phyloP scores from a whole-genome alignment of 2,113 vertebrate species.

The Ptyas mucosa region DNA sequence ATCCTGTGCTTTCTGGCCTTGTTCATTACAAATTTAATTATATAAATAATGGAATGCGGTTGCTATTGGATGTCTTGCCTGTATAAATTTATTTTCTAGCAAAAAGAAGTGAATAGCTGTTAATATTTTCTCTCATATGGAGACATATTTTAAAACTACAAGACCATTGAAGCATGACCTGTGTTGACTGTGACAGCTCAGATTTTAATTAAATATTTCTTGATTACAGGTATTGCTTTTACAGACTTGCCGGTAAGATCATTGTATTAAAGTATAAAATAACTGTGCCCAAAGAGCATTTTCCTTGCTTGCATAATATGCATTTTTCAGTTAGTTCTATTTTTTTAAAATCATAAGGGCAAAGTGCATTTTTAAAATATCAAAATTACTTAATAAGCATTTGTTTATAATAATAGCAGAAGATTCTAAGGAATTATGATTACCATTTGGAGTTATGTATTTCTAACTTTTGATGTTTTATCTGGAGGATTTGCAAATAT shows the following conservation, averaged over 20 bases:
- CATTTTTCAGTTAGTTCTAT: background rate
- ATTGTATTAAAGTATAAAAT: conserved; percentile 35
- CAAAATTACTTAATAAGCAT: background rate
- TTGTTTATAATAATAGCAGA: background rate
- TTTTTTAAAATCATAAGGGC: background rate
- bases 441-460: background rate
- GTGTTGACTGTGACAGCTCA: conserved; percentile 30
- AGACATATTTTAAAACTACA: background rate
- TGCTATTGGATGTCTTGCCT: background rate
- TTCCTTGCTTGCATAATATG: background rate
- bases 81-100: background rate
- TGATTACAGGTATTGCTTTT: conserved; percentile 76
- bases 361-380: background rate
- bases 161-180: background rate
- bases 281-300: background rate
- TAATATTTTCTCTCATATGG: background rate
- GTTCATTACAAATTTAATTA: background rate
- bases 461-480: background rate
- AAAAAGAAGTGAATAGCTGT: background rate
- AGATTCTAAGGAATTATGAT: background rate
- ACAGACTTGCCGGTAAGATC: conserved; percentile 81
- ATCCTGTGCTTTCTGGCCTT: background rate
- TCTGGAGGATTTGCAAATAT: background rate
- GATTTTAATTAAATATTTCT: conserved; percentile 54
- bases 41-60: background rate